Evolutionary conservation across 2,113 vertebrate genomes (phyloP).

Genomic region (Propithecus coquereli): DNA sequence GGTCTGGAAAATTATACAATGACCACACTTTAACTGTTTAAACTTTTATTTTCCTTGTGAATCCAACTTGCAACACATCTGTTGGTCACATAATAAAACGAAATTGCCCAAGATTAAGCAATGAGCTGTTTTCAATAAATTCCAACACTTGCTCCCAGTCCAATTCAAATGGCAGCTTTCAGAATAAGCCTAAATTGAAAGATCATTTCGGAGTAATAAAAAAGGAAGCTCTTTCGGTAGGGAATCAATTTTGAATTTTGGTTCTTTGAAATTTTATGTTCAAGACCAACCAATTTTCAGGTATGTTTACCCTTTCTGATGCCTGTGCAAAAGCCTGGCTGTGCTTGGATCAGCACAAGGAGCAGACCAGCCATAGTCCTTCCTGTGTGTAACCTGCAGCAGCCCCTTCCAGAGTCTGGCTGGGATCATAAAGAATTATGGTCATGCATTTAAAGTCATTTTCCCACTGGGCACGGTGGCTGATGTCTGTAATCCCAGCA

Average conservation of each 20-base stretch:
- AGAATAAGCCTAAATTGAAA: constrained; percentile 42
- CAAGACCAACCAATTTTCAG: background rate
- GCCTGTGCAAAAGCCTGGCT: background rate
- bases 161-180: constrained; percentile 53
- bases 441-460: background rate
- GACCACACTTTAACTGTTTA: constrained; percentile 20
- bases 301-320: background rate
- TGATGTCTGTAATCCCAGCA: too few relatives aligned
- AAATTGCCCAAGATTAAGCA: constrained; percentile 61
- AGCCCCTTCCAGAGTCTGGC: background rate
- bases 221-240: background rate
- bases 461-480: too few relatives aligned
- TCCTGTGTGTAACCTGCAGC: background rate
- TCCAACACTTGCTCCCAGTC: constrained; percentile 46
- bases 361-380: background rate
- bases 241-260: constrained; percentile 22
- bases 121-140: constrained; percentile 49
- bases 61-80: constrained; percentile 12
- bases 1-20: constrained; percentile 32
- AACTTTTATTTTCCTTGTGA: constrained; percentile 46
- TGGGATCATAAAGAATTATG: constrained; percentile 4
- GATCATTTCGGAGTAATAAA: constrained; percentile 27
- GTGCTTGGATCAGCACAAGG: background rate
- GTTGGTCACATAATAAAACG: constrained; percentile 58
- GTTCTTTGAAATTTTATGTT: constrained; percentile 3